phyloP scores from a whole-genome alignment of 2,113 vertebrate genomes.

The Girardinichthys multiradiatus region DNA sequence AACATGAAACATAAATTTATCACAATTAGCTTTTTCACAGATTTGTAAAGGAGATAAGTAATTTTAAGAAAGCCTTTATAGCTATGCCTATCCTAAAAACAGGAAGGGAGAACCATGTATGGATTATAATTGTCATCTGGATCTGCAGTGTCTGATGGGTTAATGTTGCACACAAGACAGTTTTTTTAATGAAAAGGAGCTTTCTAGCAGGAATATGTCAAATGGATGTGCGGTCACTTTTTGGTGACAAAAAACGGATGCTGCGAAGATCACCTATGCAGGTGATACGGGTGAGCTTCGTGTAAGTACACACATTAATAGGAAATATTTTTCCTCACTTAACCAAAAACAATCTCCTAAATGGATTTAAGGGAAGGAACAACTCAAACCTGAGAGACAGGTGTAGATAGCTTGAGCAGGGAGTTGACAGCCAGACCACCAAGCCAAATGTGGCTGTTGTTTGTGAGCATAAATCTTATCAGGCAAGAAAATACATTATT shows the following conservation, averaged over 20 bases:
- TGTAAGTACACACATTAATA: neutral
- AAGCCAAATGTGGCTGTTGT: neutral
- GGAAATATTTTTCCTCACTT: neutral
- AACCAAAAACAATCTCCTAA: neutral
- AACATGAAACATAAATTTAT: neutral
- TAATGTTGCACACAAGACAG: neutral
- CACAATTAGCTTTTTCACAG: neutral
- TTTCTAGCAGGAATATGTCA: neutral
- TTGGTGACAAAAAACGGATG: too few species aligned
- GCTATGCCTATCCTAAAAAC: too few species aligned
- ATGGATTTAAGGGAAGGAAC: neutral
- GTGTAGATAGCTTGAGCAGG: neutral
- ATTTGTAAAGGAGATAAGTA: neutral
- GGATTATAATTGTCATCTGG: too few species aligned
- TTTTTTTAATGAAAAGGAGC: too few species aligned
- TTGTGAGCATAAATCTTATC: neutral
- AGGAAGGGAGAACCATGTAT: too few species aligned
- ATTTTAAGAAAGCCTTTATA: too few species aligned
- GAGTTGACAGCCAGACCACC: neutral
- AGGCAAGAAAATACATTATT: neutral
- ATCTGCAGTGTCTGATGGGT: neutral
- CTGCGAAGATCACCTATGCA: neutral
- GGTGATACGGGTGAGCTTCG: neutral
- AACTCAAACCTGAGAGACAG: neutral
- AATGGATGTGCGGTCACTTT: too few species aligned